Evolutionary conservation across 2,797 vertebrate species (phyloP), one percentile per base, ranked within the genome.

Genomic region (Calcarius lapponicus): DNA sequence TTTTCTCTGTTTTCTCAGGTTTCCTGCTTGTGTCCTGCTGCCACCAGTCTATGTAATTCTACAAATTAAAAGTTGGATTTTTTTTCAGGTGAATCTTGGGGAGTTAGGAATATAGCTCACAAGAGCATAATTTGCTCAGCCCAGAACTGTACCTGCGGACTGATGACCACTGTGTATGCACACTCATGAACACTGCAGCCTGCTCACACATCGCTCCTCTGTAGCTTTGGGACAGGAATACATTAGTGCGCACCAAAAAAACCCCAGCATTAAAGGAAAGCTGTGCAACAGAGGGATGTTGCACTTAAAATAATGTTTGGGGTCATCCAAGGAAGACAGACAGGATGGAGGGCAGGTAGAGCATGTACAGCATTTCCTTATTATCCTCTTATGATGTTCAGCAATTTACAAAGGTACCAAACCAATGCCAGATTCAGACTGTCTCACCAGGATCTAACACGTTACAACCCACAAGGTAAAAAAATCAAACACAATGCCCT

Each of bases 401-500:
- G 61, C 72, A 60, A 28, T 45, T 80, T 64, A 80, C 34, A 80
- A 64, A 74, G 24, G 56, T 62, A 75, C 29, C 56, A 83, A 86
- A 79, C 43, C 51, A 64, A 34, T 5, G 4, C 40, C 5, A 14
- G 42, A 22, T 60, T 88, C 58, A 60, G 47, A 80, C 28, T 51
- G 40, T n/a, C 51, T 73, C 70, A 64, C 43, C 82, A 92, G 62
- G 51, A 93, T 67, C 64, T 57, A 60, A 73, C 62, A 84, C 0
- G 1, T 88, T 80, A 61, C 20, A 93, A 88, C 84, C 91, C 70
- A 67, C 48, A 73, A 62, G 48, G 48, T 75, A 38, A 75, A 90
- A 94, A 95, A 92, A 70, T 62, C 56, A 96, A 94, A 86, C 26
- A 73, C 42, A 60, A 45, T 29, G 26, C 57, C 31, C 57, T 82